A percentile compares a stretch with the other conserved stretches of the same genome.
These are phyloP conservation scores for Pedetes capensis DNA, from an alignment of 2,113 vertebrate species.

Conservation along the genomic window DNA sequence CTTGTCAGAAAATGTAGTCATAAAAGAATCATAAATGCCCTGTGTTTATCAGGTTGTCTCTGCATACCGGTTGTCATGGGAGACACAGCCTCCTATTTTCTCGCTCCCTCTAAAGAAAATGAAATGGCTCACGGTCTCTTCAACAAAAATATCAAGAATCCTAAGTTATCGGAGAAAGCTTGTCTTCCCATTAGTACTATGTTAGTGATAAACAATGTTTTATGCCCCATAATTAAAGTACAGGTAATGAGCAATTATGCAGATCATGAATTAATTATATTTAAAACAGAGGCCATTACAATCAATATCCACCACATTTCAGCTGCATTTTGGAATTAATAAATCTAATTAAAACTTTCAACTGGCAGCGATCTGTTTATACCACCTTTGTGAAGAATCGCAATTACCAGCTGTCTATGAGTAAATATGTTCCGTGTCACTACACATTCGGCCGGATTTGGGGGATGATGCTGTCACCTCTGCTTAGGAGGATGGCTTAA, in stretches of 20 bases:
- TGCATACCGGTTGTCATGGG: slow-evolving; percentile 78
- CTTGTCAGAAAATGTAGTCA: slow-evolving; percentile 82
- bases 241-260: slow-evolving; percentile 83
- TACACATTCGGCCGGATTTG: not conserved
- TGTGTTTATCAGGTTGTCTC: slow-evolving; percentile 82
- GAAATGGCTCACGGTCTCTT: slow-evolving; percentile 80
- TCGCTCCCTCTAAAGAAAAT: slow-evolving; percentile 75
- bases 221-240: slow-evolving; percentile 83
- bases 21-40: slow-evolving; percentile 82
- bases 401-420: slow-evolving; percentile 56
- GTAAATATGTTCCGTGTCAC: not conserved
- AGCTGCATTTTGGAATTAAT: slow-evolving; percentile 73
- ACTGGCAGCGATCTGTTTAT: slow-evolving; percentile 68
- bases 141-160: slow-evolving; percentile 79
- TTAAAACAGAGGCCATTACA: slow-evolving; percentile 82
- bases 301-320: slow-evolving; percentile 78
- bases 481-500: not conserved
- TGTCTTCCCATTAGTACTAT: slow-evolving; percentile 73
- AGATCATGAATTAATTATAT: slow-evolving; percentile 83
- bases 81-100: slow-evolving; percentile 71
- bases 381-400: slow-evolving; percentile 52
- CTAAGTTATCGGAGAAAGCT: slow-evolving; percentile 74
- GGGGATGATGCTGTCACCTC: not conserved
- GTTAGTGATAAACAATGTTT: slow-evolving; percentile 83
- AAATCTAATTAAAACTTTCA: slow-evolving; percentile 78